A percentile compares a stretch with the other conserved stretches of the same genome.
These are phyloP conservation scores for Aspidoscelis tigris DNA, from an alignment of 2,113 vertebrate species.

Conservation along the genomic window DNA sequence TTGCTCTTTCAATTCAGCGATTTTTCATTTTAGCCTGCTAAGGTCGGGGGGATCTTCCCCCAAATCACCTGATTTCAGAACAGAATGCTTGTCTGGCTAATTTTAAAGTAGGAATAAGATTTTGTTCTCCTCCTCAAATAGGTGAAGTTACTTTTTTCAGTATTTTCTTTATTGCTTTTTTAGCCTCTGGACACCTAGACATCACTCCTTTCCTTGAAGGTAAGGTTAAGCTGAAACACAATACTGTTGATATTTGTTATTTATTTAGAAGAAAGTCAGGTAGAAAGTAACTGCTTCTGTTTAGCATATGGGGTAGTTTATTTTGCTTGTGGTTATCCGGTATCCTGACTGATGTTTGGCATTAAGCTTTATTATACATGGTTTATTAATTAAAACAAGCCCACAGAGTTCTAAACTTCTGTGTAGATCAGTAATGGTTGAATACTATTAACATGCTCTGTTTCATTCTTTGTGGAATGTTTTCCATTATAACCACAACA, in stretches of 20 bases:
- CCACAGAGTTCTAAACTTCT: not conserved
- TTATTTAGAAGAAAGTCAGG: not conserved
- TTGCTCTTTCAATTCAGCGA: not conserved
- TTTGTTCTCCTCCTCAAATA: not conserved
- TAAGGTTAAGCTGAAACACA: not conserved
- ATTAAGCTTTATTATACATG: not conserved
- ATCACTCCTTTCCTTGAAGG: not conserved
- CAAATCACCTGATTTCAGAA: not conserved
- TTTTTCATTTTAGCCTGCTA: not conserved
- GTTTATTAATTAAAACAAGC: constrained; percentile 8
- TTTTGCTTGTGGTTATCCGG: not conserved
- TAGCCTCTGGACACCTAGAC: not conserved
- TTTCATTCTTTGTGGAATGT: not conserved
- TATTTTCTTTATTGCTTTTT: not conserved
- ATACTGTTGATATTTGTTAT: not conserved
- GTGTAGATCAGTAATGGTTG: not conserved
- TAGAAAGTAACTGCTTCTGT: not conserved
- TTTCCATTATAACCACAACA: not conserved
- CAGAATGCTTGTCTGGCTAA: not conserved
- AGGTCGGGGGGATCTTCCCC: not conserved
- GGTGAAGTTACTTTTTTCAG: not conserved
- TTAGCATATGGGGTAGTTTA: not conserved
- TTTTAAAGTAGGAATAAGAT: not conserved
- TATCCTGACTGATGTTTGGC: not conserved
- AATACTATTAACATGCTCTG: not conserved